A percentile compares a stretch with the other conserved stretches of the same genome.
phyloP scores from a whole-genome alignment of 2,888 invertebrate species.

The Pimpla rufipes region DNA sequence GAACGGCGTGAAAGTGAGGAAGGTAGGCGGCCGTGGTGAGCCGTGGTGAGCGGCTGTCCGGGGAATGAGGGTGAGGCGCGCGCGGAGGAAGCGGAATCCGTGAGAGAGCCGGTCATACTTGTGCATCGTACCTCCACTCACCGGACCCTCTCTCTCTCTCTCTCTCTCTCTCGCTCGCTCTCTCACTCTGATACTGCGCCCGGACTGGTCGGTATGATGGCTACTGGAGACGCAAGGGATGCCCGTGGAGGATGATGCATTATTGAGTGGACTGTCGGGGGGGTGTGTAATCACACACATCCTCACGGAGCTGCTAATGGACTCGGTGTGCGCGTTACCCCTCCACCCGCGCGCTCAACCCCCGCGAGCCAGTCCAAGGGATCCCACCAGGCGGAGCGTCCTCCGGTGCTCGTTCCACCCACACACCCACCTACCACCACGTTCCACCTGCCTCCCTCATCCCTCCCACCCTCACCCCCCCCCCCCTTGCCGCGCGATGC shows the following conservation, averaged over 20 bases:
- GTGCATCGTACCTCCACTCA: conserved; percentile 43
- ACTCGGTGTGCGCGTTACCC: conserved; percentile 71
- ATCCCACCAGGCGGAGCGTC: conserved; percentile 53
- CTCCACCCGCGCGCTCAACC: conserved; percentile 65
- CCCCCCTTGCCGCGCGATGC: no score
- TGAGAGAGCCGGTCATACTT: conserved; percentile 80
- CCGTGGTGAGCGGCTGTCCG: conserved; percentile 24
- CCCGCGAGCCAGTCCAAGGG: conserved; percentile 64
- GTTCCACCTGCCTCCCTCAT: conserved; percentile 37
- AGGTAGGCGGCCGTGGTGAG: conserved; percentile 58
- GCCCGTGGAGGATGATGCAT: conserved; percentile 82
- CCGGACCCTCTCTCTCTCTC: conserved; percentile 20
- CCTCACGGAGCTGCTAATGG: conserved; percentile 82
- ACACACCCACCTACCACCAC: conserved; percentile 34
- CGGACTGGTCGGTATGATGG: conserved; percentile 57
- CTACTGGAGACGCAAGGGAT: conserved; percentile 74
- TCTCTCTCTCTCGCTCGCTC: background rate
- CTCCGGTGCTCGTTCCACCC: conserved; percentile 52
- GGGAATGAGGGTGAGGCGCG: conserved; percentile 58
- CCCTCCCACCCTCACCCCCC: conserved; percentile 49
- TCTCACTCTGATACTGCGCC: conserved; percentile 15
- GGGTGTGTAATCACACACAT: conserved; percentile 83
- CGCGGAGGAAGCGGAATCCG: conserved; percentile 68
- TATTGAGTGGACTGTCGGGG: conserved; percentile 83
- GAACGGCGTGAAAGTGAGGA: conserved; percentile 56